These are phyloP conservation scores for Fringilla coelebs DNA, from an alignment of 2,797 vertebrate species.

Conservation along the genomic window DNA sequence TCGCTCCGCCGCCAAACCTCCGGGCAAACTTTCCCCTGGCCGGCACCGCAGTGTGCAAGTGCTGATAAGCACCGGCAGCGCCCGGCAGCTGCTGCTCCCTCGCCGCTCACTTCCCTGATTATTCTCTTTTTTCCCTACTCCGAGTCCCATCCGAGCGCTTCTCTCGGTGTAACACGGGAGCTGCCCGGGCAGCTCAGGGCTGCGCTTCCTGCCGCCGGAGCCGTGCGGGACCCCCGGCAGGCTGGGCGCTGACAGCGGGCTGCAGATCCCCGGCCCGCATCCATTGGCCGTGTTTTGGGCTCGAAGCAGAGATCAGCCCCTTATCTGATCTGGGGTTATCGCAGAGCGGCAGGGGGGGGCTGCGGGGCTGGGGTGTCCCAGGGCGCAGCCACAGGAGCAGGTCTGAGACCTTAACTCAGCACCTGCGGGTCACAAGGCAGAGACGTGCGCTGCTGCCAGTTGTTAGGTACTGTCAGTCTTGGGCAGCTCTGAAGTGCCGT, in stretches of 20 bases:
- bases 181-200: neutral
- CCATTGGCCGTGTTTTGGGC: neutral
- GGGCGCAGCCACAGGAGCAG: neutral
- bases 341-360: neutral
- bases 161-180: accelerated
- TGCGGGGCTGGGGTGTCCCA: neutral
- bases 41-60: neutral
- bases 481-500: neutral
- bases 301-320: neutral
- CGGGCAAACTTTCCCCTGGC: neutral
- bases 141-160: neutral
- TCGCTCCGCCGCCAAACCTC: neutral
- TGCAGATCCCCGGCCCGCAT: accelerated
- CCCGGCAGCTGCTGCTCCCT: neutral
- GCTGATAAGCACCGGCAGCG: neutral
- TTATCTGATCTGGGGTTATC: neutral
- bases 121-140: neutral
- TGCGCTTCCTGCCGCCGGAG: neutral
- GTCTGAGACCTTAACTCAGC: neutral
- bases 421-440: neutral
- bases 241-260: neutral
- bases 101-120: neutral
- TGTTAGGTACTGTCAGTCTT: neutral
- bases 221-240: neutral
- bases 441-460: neutral